Evolutionary conservation across 2,113 vertebrate species (phyloP).

Genomic region (Odobenus rosmarus): DNA sequence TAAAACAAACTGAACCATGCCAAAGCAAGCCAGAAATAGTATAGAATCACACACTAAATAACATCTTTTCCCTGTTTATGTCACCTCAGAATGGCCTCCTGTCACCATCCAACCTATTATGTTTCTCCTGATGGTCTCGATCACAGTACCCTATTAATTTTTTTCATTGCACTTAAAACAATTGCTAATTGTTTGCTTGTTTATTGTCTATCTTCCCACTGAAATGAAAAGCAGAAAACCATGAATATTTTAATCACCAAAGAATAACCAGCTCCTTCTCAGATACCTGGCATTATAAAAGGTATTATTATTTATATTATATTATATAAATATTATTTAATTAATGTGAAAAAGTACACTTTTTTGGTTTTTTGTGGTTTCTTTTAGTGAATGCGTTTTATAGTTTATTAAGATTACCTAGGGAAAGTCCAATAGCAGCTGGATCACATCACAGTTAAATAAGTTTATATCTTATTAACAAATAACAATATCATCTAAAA

Average conservation of each 20-base stretch:
- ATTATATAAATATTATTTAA: background rate
- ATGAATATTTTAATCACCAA: slow-evolving; percentile 13
- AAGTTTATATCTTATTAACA: background rate
- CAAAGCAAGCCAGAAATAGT: background rate
- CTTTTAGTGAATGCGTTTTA: background rate
- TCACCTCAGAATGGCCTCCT: background rate
- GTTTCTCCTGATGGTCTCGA: background rate
- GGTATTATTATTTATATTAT: background rate
- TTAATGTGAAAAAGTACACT: background rate
- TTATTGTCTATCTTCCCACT: slow-evolving; percentile 17
- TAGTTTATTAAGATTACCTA: background rate
- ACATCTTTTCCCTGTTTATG: background rate
- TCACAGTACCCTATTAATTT: background rate
- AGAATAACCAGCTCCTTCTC: background rate
- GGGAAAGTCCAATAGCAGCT: background rate
- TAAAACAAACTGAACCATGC: background rate
- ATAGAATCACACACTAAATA: background rate
- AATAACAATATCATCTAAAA: background rate
- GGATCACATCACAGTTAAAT: background rate
- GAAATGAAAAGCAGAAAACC: slow-evolving; percentile 17
- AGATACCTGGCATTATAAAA: background rate
- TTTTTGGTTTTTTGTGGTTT: background rate
- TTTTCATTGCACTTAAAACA: background rate
- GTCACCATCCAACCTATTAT: background rate
- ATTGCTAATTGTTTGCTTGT: background rate